Base-by-base conservation (phyloP, 1,140 invertebrate genomes). In the Drosophila lowei region DNA sequence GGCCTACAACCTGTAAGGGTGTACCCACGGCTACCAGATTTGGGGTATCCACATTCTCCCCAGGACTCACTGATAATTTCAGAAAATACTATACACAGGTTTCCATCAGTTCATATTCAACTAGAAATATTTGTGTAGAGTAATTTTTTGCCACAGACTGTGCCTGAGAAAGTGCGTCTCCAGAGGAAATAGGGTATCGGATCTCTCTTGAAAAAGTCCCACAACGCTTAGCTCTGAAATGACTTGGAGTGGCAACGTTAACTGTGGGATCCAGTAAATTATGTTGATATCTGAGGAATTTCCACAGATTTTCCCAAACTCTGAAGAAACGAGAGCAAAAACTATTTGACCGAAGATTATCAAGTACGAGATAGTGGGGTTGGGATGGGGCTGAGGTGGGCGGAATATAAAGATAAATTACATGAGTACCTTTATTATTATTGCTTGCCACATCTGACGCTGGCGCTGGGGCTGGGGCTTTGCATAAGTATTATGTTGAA, bases 361-460 rank as follows among this genome's bases (percentile, higher is more conserved):
- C 16, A 42, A 18, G 43, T 50, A 38, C 55, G 58, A 62, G 34
- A 13, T 13, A 5, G 11, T 38, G 34, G 11, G 34, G 34, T 13
- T 38, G 34, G 55, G 55, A 65, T 15, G 59, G 25, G n/a, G 44
- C 11, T 13, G 34, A 11, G 30, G 72, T 56, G 62, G 44, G 61
- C 52, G 23, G 16, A 44, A 53, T 41, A 42, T 42, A 44, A 52
- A 53, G 56, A 49, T 25, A 68, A 68, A 68, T 70, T 68, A 68
- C 49, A 54, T 34, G 18, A 34, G 56, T 59, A 59, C 52, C 57
- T 62, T 79, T 79, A 68, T 67, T 66, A 67, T 56, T 44, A 62
- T 41, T 43, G 62, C 59, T 81, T 81, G 78, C 79, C 78, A 81
- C 78, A 81, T 73, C 62, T 68, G 50, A 76, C 52, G 77, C 25